Conservation (phyloP, 2,113 vertebrate genomes). For the Calidris pugnax region DNA sequence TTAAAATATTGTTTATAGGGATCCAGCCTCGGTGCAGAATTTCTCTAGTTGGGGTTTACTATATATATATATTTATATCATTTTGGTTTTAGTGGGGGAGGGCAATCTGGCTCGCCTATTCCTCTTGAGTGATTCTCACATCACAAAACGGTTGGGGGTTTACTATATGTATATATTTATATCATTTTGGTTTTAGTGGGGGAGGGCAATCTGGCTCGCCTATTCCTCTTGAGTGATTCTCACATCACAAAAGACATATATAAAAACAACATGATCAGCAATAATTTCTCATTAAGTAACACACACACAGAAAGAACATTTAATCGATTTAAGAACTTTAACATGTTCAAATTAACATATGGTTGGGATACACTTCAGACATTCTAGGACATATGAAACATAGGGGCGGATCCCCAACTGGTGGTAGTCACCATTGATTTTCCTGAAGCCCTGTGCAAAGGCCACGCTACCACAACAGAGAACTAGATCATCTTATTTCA, state of each 20-base stretch:
- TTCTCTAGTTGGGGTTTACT: slow-evolving; percentile 1
- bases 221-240: slow-evolving; percentile 86
- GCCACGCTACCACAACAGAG: background rate
- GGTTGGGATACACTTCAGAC: slow-evolving; percentile 70
- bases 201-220: slow-evolving; percentile 83
- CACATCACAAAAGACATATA: slow-evolving; percentile 82
- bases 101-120: slow-evolving; percentile 84
- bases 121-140: slow-evolving; percentile 85
- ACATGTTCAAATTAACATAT: slow-evolving; percentile 69
- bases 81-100: slow-evolving; percentile 63
- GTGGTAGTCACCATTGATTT: background rate
- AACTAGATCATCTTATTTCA: background rate
- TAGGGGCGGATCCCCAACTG: background rate
- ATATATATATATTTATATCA: background rate
- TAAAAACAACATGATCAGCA: slow-evolving; percentile 77
- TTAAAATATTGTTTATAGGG: background rate
- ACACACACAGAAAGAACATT: slow-evolving; percentile 72
- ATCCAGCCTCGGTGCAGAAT: slow-evolving; percentile 49
- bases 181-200: slow-evolving; percentile 46
- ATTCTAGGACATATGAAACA: slow-evolving; percentile 67
- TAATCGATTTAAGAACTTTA: slow-evolving; percentile 74
- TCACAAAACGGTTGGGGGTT: slow-evolving; percentile 72
- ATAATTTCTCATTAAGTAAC: slow-evolving; percentile 75
- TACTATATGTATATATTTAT: background rate
- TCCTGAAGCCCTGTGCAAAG: background rate